Conservation (phyloP, 2,888 invertebrate species). For the Octonoba sinensis region DNA sequence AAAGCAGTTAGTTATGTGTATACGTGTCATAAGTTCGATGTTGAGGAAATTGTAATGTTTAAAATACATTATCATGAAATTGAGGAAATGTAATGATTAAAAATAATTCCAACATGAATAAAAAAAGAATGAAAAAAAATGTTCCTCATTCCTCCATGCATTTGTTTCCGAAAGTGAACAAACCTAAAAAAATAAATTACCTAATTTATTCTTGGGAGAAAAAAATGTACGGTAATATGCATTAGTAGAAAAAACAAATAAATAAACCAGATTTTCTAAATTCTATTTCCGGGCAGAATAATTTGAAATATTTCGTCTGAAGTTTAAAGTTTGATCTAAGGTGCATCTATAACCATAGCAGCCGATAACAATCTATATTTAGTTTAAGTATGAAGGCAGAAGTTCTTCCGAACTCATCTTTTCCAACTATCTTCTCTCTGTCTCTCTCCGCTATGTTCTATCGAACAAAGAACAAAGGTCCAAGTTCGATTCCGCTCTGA, state of each 20-base stretch:
- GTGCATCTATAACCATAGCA: constrained; percentile 15
- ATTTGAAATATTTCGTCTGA: background rate
- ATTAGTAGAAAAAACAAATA: background rate
- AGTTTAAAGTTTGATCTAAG: constrained; percentile 33
- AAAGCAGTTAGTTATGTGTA: no score
- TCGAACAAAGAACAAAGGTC: constrained; percentile 47
- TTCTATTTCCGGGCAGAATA: background rate
- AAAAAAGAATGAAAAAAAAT: no score
- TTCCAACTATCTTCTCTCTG: background rate
- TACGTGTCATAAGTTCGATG: no score
- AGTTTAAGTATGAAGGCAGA: background rate
- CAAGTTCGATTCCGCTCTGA: constrained; percentile 34
- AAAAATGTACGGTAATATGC: background rate
- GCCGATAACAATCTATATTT: constrained; percentile 28
- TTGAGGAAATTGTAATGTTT: no score
- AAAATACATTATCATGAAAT: no score
- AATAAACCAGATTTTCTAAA: background rate
- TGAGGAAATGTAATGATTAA: no score
- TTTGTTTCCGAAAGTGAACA: no score
- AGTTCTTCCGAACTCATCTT: background rate
- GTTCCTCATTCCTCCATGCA: no score
- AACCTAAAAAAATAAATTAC: no score
- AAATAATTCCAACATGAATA: no score
- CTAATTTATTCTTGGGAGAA: background rate
- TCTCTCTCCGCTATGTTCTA: background rate